A percentile compares a stretch with the other conserved stretches of the same genome.
phyloP scores from a whole-genome alignment of 1,140 invertebrate genomes.

The Leptoteleia sp. region DNA sequence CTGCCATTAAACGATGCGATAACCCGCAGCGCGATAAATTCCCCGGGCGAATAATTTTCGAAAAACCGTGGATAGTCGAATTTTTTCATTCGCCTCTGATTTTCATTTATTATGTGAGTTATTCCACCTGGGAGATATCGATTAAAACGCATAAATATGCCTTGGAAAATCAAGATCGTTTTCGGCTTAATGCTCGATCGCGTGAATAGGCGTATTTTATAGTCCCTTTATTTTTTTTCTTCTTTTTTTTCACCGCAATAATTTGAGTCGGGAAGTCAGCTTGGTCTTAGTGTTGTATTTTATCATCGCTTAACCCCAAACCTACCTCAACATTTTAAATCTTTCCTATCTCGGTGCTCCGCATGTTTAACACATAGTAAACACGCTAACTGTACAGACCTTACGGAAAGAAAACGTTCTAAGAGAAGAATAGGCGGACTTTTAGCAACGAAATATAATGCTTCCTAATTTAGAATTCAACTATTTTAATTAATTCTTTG shows the following conservation, averaged over 20 bases:
- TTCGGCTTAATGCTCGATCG: constrained; percentile 36
- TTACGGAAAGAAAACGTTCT: no score
- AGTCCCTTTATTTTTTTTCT: constrained; percentile 33
- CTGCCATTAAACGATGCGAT: constrained; percentile 67
- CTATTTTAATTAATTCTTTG: no score
- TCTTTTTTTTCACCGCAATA: constrained; percentile 74
- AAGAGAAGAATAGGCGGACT: no score
- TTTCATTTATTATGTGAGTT: constrained; percentile 38
- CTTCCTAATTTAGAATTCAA: no score
- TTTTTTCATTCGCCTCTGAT: constrained; percentile 29
- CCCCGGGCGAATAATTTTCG: constrained; percentile 68
- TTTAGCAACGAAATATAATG: no score
- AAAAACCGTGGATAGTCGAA: constrained; percentile 68
- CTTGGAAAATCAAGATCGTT: constrained; percentile 32
- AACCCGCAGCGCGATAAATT: constrained; percentile 51
- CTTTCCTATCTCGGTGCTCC: constrained; percentile 73
- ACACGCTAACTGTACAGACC: constrained; percentile 52
- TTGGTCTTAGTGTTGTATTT: constrained; percentile 76
- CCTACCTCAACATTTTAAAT: constrained; percentile 81
- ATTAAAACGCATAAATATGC: constrained; percentile 26
- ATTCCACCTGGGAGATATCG: constrained; percentile 19
- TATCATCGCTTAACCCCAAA: constrained; percentile 80
- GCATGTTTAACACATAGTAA: constrained; percentile 68
- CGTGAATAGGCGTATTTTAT: constrained; percentile 55
- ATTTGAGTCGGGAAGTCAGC: constrained; percentile 76